A percentile compares a stretch with the other conserved stretches of the same genome.
phyloP scores from a whole-genome alignment of 2,113 vertebrate genomes.

The Numida meleagris region DNA sequence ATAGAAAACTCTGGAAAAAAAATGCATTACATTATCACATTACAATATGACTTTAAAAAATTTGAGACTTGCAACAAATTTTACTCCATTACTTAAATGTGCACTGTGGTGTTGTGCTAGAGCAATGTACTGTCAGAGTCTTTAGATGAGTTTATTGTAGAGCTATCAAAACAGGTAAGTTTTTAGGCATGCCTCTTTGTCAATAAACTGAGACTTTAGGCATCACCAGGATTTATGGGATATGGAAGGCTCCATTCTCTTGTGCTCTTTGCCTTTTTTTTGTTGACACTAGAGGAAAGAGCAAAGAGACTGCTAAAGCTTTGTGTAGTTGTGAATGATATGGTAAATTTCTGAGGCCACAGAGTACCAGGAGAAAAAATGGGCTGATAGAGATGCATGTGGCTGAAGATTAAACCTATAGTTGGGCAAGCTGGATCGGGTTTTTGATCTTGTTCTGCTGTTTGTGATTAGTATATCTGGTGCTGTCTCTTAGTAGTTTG shows the following conservation, averaged over 20 bases:
- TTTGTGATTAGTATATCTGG: not conserved
- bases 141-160: not conserved
- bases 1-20: not conserved
- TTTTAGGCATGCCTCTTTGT: not conserved
- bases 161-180: fast-evolving
- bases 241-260: not conserved
- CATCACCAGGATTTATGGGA: not conserved
- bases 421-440: not conserved
- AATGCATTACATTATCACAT: not conserved
- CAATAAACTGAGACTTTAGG: not conserved
- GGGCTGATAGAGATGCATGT: not conserved
- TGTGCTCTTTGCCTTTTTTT: not conserved
- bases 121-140: not conserved
- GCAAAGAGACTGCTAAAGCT: not conserved
- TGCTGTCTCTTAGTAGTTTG: not conserved
- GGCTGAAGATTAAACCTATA: not conserved
- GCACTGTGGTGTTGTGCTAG: not conserved
- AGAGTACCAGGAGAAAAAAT: not conserved
- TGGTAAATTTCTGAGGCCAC: not conserved
- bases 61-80: not conserved
- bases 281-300: not conserved
- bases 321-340: not conserved
- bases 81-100: not conserved
- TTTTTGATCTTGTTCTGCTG: not conserved
- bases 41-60: not conserved